phyloP scores from a whole-genome alignment of 2,888 invertebrate species.

The Tyria jacobaeae region DNA sequence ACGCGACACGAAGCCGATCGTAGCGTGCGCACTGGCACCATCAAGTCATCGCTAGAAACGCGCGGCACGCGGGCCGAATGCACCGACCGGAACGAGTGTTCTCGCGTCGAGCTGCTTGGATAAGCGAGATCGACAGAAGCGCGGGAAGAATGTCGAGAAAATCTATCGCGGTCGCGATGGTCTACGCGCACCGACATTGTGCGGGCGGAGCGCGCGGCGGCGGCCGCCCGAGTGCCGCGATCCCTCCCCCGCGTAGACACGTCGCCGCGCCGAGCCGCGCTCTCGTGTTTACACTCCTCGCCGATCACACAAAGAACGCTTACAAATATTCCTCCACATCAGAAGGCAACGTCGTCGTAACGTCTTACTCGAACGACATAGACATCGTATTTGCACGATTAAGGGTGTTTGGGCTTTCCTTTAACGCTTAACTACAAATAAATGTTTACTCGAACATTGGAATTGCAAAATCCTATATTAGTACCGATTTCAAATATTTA shows the following conservation, averaged over 20 bases:
- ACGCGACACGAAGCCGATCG: slow-evolving; percentile 82
- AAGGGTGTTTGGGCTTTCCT: slow-evolving; percentile 68
- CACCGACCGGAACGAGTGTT: slow-evolving; percentile 81
- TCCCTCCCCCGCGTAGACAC: slow-evolving; percentile 58
- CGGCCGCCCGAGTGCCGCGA: slow-evolving; percentile 82
- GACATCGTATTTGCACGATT: slow-evolving; percentile 74
- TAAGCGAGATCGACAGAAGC: slow-evolving; percentile 81
- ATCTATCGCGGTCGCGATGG: slow-evolving; percentile 81
- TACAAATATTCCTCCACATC: slow-evolving; percentile 75
- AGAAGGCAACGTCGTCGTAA: slow-evolving; percentile 66
- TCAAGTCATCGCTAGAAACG: slow-evolving; percentile 80
- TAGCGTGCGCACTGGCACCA: slow-evolving; percentile 81
- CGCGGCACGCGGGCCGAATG: slow-evolving; percentile 82
- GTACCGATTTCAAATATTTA: slow-evolving; percentile 23
- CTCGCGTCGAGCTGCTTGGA: slow-evolving; percentile 76
- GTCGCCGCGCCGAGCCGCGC: slow-evolving; percentile 61
- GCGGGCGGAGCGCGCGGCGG: slow-evolving; percentile 82
- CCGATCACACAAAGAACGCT: slow-evolving; percentile 77
- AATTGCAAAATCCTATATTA: slow-evolving; percentile 48
- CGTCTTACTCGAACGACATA: slow-evolving; percentile 65
- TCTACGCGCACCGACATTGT: slow-evolving; percentile 84
- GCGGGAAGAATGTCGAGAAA: slow-evolving; percentile 83
- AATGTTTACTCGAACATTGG: slow-evolving; percentile 62
- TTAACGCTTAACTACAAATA: slow-evolving; percentile 60
- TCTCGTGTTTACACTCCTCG: slow-evolving; percentile 80